A percentile compares a stretch with the other conserved stretches of the same genome.
These are phyloP conservation scores for Nineta flava DNA, from an alignment of 2,888 invertebrate genomes.

Conservation along the genomic window DNA sequence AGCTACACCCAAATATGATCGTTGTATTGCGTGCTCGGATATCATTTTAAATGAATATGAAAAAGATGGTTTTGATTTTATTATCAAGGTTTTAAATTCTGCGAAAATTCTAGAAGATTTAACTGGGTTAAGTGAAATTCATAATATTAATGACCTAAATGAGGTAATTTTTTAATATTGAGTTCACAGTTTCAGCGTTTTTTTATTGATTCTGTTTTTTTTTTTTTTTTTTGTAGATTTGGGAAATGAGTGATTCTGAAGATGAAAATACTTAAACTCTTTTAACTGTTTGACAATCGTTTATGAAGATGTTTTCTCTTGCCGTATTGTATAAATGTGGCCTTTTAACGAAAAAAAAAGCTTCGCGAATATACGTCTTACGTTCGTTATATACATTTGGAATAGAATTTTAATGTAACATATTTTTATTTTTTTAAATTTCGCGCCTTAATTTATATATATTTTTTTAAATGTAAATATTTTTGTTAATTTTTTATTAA, in stretches of 20 bases:
- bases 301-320: too few species aligned
- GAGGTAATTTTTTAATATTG: slow-evolving; percentile 30
- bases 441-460: too few species aligned
- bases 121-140: slow-evolving; percentile 58
- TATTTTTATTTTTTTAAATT: too few species aligned
- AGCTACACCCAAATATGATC: slow-evolving; percentile 68
- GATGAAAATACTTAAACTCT: background rate
- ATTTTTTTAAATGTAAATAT: too few species aligned
- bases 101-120: slow-evolving; percentile 71
- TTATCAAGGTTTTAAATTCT: slow-evolving; percentile 64
- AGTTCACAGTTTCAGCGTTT: background rate
- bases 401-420: too few species aligned
- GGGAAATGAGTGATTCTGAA: slow-evolving; percentile 15
- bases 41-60: slow-evolving; percentile 31
- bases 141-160: slow-evolving; percentile 39
- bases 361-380: too few species aligned
- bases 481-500: too few species aligned
- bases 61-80: slow-evolving; percentile 48
- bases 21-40: slow-evolving; percentile 86
- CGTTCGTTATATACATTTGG: too few species aligned
- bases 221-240: slow-evolving; percentile 15
- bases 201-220: background rate
- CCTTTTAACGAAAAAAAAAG: too few species aligned
- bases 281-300: too few species aligned
- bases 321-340: too few species aligned